Conservation (phyloP, 2,888 invertebrate species). For the Drosophila melanosoma region DNA sequence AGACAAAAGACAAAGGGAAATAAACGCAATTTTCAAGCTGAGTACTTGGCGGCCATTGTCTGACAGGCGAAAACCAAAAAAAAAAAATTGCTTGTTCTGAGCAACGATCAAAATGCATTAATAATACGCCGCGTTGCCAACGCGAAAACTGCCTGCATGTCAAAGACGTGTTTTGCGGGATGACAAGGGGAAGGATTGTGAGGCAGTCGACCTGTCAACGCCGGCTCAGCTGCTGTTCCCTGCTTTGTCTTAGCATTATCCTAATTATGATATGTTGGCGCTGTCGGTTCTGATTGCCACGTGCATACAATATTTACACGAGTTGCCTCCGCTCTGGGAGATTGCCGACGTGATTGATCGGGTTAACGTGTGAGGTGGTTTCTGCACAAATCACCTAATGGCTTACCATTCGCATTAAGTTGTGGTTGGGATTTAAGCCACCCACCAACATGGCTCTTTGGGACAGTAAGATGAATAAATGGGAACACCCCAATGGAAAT, state of each 20-base stretch:
- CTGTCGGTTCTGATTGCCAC: slow-evolving; percentile 46
- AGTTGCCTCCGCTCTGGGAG: slow-evolving; percentile 26
- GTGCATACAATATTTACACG: slow-evolving; percentile 39
- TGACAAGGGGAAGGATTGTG: not conserved
- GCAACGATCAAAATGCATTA: slow-evolving; percentile 58
- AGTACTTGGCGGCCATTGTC: slow-evolving; percentile 54
- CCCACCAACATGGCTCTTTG: not conserved
- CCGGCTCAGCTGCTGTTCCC: slow-evolving; percentile 36
- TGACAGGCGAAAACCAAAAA: slow-evolving; percentile 6
- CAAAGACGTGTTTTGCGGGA: not conserved
- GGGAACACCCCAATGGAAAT: not conserved
- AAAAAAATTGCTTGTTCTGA: slow-evolving; percentile 33
- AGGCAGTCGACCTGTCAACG: slow-evolving; percentile 44
- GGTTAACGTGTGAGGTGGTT: slow-evolving; percentile 15
- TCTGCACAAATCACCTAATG: slow-evolving; percentile 28
- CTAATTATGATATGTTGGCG: slow-evolving; percentile 62
- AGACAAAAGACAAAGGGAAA: not conserved
- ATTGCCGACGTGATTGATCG: slow-evolving; percentile 51
- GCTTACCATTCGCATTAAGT: not conserved
- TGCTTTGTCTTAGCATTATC: slow-evolving; percentile 64
- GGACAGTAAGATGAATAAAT: not conserved
- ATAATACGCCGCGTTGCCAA: slow-evolving; percentile 59
- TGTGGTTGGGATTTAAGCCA: not conserved
- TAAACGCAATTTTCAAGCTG: slow-evolving; percentile 7
- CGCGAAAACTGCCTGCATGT: slow-evolving; percentile 17